phyloP scores from a whole-genome alignment of 2,797 vertebrate species.

The Brotula barbata region DNA sequence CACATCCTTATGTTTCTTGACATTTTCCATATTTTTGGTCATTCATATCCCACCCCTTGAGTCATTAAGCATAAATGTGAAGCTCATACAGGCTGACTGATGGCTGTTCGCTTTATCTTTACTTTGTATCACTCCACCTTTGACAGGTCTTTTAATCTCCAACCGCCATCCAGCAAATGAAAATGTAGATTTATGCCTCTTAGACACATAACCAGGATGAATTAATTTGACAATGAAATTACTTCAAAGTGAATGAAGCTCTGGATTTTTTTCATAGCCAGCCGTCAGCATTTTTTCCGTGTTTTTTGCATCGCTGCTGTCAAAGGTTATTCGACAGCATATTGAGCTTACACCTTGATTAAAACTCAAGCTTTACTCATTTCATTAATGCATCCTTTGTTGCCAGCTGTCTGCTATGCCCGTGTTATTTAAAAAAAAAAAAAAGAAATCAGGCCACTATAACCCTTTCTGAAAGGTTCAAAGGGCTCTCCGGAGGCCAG shows the following conservation, averaged over 20 bases:
- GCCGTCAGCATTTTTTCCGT: not conserved
- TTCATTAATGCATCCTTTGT: not conserved
- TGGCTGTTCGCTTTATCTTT: slow-evolving; percentile 48
- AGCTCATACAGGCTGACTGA: slow-evolving; percentile 26
- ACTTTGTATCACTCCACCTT: slow-evolving; percentile 34
- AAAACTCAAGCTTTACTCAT: not conserved
- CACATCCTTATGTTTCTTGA: slow-evolving; percentile 3
- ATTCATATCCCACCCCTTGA: slow-evolving; percentile 22
- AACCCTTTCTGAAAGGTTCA: slow-evolving; percentile 57
- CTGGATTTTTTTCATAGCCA: not conserved
- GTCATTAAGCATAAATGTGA: slow-evolving; percentile 26
- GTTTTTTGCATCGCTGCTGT: not conserved
- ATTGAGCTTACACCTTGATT: no score
- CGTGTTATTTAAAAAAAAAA: slow-evolving; percentile 42
- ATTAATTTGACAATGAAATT: slow-evolving; percentile 31
- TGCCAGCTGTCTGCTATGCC: not conserved
- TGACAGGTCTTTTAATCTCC: slow-evolving; percentile 44
- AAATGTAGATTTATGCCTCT: slow-evolving; percentile 43
- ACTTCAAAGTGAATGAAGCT: slow-evolving; percentile 21
- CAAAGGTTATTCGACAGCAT: not conserved
- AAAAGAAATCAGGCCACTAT: slow-evolving; percentile 35
- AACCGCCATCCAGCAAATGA: slow-evolving; percentile 53
- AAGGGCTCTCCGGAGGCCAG: slow-evolving; percentile 55
- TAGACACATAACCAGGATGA: slow-evolving; percentile 10
- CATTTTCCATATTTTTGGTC: slow-evolving; percentile 2